These are phyloP conservation scores for Athalia circularis DNA, from an alignment of 2,888 invertebrate species.

Conservation along the genomic window DNA sequence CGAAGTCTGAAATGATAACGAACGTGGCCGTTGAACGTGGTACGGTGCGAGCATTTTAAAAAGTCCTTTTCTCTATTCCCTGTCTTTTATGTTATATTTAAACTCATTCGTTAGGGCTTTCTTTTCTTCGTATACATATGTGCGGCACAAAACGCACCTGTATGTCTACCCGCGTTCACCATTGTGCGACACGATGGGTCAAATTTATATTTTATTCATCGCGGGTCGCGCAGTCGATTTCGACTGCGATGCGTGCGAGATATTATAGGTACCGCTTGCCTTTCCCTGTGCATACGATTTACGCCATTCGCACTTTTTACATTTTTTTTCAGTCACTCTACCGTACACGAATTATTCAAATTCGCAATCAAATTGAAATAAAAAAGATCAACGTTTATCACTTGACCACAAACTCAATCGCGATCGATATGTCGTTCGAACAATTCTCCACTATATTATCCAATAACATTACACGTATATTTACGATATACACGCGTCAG, in stretches of 20 bases:
- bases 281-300: neutral
- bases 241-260: neutral
- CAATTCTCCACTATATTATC: neutral
- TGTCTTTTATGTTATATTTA: constrained; percentile 1
- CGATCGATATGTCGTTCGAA: neutral
- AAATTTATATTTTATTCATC: constrained; percentile 38
- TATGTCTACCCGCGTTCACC: too few relatives aligned
- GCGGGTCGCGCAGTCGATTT: neutral
- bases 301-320: too few relatives aligned
- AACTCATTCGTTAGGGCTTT: constrained; percentile 15
- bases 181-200: constrained; percentile 4
- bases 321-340: too few relatives aligned
- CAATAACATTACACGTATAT: constrained; percentile 8
- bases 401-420: too few relatives aligned
- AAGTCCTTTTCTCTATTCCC: constrained; percentile 37
- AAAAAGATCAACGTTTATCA: too few relatives aligned
- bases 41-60: constrained; percentile 39
- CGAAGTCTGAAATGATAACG: constrained; percentile 31
- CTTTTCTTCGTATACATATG: constrained; percentile 27
- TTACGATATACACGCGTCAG: constrained; percentile 1
- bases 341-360: too few relatives aligned
- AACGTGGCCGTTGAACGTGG: constrained; percentile 5
- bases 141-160: constrained; percentile 3
- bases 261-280: constrained; percentile 1
- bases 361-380: too few relatives aligned